phyloP scores from a whole-genome alignment of 2,113 vertebrate species.

The Dryoscopus gambensis region DNA sequence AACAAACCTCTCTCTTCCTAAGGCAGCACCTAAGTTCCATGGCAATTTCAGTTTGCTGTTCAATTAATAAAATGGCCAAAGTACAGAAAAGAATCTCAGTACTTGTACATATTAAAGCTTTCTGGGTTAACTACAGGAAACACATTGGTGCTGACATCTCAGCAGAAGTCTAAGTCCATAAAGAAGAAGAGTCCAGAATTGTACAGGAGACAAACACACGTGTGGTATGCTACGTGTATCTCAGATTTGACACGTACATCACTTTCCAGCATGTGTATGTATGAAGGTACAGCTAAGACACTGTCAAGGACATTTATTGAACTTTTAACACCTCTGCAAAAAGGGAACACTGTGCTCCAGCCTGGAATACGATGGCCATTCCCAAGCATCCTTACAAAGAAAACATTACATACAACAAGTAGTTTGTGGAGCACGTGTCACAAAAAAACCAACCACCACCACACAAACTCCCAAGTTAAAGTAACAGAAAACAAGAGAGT shows the following conservation, averaged over 20 bases:
- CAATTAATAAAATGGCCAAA: background rate
- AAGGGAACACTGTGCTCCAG: background rate
- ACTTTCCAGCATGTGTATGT: background rate
- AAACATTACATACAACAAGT: background rate
- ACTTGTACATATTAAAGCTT: background rate
- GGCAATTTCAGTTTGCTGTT: background rate
- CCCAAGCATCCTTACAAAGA: background rate
- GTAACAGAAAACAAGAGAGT: background rate
- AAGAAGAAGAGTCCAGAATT: rapidly evolving
- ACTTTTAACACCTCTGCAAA: background rate
- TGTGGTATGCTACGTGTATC: background rate
- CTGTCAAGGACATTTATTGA: background rate
- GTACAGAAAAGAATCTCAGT: background rate
- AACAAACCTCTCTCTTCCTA: background rate
- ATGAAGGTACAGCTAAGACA: background rate
- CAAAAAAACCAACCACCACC: background rate
- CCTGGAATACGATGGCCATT: background rate
- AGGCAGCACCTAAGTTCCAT: background rate
- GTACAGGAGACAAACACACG: rapidly evolving
- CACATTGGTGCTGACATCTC: background rate
- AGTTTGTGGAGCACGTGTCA: rapidly evolving
- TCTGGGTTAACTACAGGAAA: background rate
- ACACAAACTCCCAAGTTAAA: background rate
- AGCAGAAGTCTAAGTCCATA: background rate
- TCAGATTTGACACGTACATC: background rate